Evolutionary conservation across 2,797 vertebrate genomes (phyloP), one percentile per base, ranked within the genome.

Genomic region (Characodon lateralis): DNA sequence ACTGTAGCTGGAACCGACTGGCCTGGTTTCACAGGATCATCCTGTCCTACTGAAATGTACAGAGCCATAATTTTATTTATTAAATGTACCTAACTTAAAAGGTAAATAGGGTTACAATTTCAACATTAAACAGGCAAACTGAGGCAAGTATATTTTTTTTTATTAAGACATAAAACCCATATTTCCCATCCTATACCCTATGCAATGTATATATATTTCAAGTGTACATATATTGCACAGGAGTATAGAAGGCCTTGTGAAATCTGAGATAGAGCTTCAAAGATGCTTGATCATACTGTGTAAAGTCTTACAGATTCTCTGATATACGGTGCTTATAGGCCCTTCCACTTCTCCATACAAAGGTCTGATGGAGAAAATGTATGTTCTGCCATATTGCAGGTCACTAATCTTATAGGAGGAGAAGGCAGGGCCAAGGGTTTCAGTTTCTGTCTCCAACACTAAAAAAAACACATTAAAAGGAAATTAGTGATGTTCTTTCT

Each of bases 321-420:
- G 94, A 66, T 92, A 94, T 50, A 97, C 76, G 0, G 90, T 94
- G 74, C 91, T 95, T 61, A 96, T 88, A 0, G 95, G 96, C 20
- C 97, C 97, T 66, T 96, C 93, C 0, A 77, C 91, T 6, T 95
- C 94, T 79, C 96, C 96, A 83, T 97, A 97, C 68, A 96, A 68
- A 0, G 97, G 96, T 78, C 89, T 94, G 87, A 97, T 96, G 82
- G 94, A 93, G 91, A 97, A 98, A 16, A 95, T 92, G 79, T 97
- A 98, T 0, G 84, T 95, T 85, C 95, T 93, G 59, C 95, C 93
- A 78, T 95, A 88, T 3, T 93, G 92, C 43, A 97, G 91, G 53
- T 95, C 90, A 5, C 28, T 80, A 71, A 97, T 95, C 86, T 93
- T 95, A 39, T 92, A 93, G 0, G 93, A 95, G 6, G 73, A 92